Evolutionary conservation across 2,113 vertebrate species (phyloP).

Genomic region (Choloepus hoffmanni): DNA sequence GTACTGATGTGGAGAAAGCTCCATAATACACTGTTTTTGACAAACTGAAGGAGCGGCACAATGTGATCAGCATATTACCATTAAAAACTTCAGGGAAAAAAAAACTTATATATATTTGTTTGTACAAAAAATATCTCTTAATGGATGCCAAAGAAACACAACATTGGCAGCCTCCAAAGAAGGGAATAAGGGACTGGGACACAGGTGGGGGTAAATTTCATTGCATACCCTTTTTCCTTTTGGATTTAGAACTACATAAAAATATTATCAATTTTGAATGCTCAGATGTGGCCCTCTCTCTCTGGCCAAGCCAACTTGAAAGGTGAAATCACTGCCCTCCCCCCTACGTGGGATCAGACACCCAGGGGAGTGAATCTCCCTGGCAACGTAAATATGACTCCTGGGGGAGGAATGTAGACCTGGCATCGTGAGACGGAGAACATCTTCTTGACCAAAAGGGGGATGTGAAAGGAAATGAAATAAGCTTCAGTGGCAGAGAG

Average conservation of each 20-base stretch:
- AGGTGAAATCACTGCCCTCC: no score
- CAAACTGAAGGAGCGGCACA: not conserved
- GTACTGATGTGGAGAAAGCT: not conserved
- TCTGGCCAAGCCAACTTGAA: no score
- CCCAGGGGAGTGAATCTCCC: no score
- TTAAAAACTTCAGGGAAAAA: not conserved
- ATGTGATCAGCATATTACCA: not conserved
- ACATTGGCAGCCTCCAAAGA: not conserved
- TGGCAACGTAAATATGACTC: no score
- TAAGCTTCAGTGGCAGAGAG: no score
- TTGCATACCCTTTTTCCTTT: not conserved
- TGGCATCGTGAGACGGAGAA: no score
- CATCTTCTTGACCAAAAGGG: no score
- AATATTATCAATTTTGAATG: not conserved
- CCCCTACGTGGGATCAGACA: no score
- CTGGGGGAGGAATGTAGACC: no score
- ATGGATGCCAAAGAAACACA: constrained; percentile 3
- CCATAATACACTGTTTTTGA: not conserved
- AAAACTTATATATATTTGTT: not conserved
- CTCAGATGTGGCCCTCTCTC: no score
- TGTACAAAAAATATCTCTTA: not conserved
- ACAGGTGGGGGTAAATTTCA: not conserved
- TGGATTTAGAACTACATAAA: not conserved
- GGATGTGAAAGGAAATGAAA: no score
- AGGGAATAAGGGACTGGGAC: not conserved